Base-by-base conservation (phyloP, 2,113 vertebrate species). In the Euleptes europaea region DNA sequence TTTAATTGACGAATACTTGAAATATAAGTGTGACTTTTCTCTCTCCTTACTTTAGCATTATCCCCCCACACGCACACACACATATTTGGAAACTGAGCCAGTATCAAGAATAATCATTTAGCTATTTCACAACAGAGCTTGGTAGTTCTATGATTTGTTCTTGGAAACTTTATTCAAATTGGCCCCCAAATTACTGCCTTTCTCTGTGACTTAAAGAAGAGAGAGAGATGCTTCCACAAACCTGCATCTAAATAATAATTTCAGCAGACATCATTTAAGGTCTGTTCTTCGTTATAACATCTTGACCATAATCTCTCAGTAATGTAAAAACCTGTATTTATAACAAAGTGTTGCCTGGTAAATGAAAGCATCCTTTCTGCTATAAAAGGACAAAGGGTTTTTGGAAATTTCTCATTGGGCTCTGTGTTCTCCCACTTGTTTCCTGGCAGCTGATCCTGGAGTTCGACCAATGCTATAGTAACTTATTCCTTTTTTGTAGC, bases 361-460 rank as follows among this genome's bases (percentile, higher is more conserved):
- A 98, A 97, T 97, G 97, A 97, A 97, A 96, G 94, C 93, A 95
- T 96, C 94, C 95, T 96, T 97, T 97, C 93, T 97, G 95, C 98
- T 98, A 98, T 99, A 98, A 98, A 99, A 98, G 97, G 98, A 97
- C 93, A 96, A 95, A 96, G 93, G 93, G 88, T 88, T 92, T 95
- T 96, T 97, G 94, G 95, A 97, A 94, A 93, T 78, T 93, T 96
- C 93, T 84, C 87, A 63, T 38, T 92, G 85, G 91, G 91, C 92
- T 91, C 80, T 86, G 77, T 94, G 65, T 97, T 97, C 96, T 95
- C 95, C 93, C 91, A 91, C 92, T 92, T 95, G 91, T 95, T 94
- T 92, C 89, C 91, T 96, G 96, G 96, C 95, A 95, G 87, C 82
- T 86, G 84, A 90, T 96, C 95, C 88, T 91, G 91, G 91, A 94